Conservation (phyloP, 2,888 invertebrate species). For the Cantharis lateralis region DNA sequence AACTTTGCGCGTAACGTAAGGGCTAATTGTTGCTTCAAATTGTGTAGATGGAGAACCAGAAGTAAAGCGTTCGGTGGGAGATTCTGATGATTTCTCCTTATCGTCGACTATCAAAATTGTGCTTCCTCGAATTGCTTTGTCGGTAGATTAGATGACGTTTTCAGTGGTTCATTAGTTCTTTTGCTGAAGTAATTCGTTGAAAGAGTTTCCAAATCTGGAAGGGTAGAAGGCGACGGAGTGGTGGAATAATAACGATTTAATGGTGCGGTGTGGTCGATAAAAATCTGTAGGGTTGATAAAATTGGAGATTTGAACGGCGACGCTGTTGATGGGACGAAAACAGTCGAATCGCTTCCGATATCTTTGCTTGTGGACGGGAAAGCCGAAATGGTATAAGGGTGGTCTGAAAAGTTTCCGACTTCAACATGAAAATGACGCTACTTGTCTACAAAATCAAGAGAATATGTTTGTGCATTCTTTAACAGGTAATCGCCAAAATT, state of each 20-base stretch:
- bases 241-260: neutral
- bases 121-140: constrained; percentile 6
- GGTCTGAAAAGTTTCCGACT: too few species aligned
- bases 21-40: neutral
- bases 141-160: neutral
- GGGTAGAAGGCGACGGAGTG: constrained; percentile 15
- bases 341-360: neutral
- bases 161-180: neutral
- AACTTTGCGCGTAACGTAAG: constrained; percentile 4
- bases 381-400: neutral
- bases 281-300: neutral
- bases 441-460: too few species aligned
- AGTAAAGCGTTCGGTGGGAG: neutral
- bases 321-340: neutral
- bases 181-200: neutral
- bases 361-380: neutral
- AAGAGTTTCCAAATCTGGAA: neutral
- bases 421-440: too few species aligned
- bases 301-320: neutral
- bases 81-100: neutral
- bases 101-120: constrained; percentile 22
- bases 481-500: too few species aligned
- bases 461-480: too few species aligned
- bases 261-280: neutral
- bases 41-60: constrained; percentile 1